Evolutionary conservation across 2,888 invertebrate genomes (phyloP), one percentile per base, ranked within the genome.

Genomic region (Ephialtes manifestator): DNA sequence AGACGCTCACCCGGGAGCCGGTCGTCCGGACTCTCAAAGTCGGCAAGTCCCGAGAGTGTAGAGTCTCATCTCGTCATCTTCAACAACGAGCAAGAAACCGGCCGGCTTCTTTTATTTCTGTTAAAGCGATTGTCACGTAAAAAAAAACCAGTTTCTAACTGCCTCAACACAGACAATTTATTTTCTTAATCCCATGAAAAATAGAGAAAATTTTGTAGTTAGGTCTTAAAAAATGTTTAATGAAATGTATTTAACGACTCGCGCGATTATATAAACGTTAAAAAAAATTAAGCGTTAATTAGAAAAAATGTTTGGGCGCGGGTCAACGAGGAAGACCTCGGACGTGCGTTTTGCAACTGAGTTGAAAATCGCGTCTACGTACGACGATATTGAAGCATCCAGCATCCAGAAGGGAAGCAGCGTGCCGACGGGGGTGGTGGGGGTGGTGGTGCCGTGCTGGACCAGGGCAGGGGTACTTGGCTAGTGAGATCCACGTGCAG

Each of bases 401-500:
- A 77, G 72, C 80, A 83, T 80, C 85, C 85, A 85, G 55, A 83
- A 85, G 83, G 76, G 82, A 72, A 82, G 81, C 81, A 80, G 83
- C 81, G 83, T 74, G 85, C 70, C 80, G 74, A 81, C 39, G 83
- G 76, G 70, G 77, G 72, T 48, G 72, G 76, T 58, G 81, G 71
- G 71, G 75, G 83, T 65, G 82, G 75, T 81, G 81, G 72, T 55
- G 80, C 72, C 53, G 71, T 70, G 87, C 82, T 86, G 88, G 86
- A 87, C 85, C 85, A 86, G 81, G 77, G 53, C 85, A 83, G 83
- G 88, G 86, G 85, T 85, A 87, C 86, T 87, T 90, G 88, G 90
- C 85, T 87, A 82, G 87, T 81, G 80, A 87, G 84, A 90, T 90
- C 90, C 92, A 91, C 90, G 91, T 90, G 92, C 89, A 87, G 91